Base-by-base conservation (phyloP, 1,140 invertebrate genomes). In the Macrobrachium nipponense region DNA sequence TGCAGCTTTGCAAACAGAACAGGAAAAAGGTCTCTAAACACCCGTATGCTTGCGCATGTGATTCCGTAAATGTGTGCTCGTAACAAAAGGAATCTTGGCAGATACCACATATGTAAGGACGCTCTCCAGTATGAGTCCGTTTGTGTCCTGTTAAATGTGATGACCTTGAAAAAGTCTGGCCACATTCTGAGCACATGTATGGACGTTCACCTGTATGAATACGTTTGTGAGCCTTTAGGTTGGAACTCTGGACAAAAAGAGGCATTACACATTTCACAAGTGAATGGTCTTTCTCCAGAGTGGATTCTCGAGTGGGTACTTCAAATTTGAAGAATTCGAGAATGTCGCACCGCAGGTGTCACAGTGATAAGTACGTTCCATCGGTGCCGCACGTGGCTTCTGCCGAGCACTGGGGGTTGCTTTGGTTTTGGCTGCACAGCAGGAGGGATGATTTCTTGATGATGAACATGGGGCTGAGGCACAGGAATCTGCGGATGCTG, bases 171-270 rank as follows among this genome's bases (percentile, higher is more conserved):
- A 89, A 87, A 23, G 86, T 73, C 59, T 89, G 86, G 44, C 86
- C 86, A 87, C 88, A 89, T 44, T 87, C 86, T 1, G 76, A 75
- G 70, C 88, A 89, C 12, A 58, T 83, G 66, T 87, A 88, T 11
- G 89, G 89, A 36, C 87, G 44, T 60, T 87, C 86, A 11, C 87
- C 86, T 18, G 86, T 89, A 89, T 95, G 95, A 66, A 92, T 94
- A 89, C 92, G 92, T 79, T 92, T 91, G 89, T 94, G 94, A 81
- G 92, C 92, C 87, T 93, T 93, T 14, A 94, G 90, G 1, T 94
- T 95, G 23, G 94, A 94, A 89, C 95, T 95, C 3, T 95, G 93
- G 10, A 94, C 92, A 89, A 95, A n/a, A 96, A 12, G 88, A 87
- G 14, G 86, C 89, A 60, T 81, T 84, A 68, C 89, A 89, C 2